Evolutionary conservation across 1,140 invertebrate genomes (phyloP).

Genomic region (Harlomillsia oculata): DNA sequence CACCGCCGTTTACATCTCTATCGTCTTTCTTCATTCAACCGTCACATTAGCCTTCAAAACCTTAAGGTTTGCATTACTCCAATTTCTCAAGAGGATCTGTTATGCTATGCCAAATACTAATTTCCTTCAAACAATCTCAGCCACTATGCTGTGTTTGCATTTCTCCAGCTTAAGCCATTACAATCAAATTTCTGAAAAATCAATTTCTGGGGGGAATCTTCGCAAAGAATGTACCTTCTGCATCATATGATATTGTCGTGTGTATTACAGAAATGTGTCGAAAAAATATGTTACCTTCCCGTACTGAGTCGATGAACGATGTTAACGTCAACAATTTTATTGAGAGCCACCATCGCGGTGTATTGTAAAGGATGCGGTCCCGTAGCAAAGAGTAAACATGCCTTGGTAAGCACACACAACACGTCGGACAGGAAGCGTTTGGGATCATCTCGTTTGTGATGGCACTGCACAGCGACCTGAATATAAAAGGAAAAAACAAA

Average conservation of each 20-base stretch:
- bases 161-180: too few relatives aligned
- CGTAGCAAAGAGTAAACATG: slow-evolving; percentile 40
- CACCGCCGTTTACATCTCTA: too few relatives aligned
- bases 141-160: too few relatives aligned
- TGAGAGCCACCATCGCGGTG: slow-evolving; percentile 50
- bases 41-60: too few relatives aligned
- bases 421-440: slow-evolving; percentile 38
- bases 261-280: too few relatives aligned
- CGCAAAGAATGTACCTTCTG: background rate
- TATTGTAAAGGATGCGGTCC: slow-evolving; percentile 47
- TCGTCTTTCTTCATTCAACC: too few relatives aligned
- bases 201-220: too few relatives aligned
- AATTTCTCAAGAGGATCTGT: too few relatives aligned
- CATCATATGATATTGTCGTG: background rate
- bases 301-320: slow-evolving; percentile 41
- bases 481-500: background rate
- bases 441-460: slow-evolving; percentile 30
- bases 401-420: slow-evolving; percentile 45
- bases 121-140: too few relatives aligned
- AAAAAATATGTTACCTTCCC: slow-evolving; percentile 34
- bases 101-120: too few relatives aligned
- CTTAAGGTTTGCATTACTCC: too few relatives aligned
- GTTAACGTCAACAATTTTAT: slow-evolving; percentile 51
- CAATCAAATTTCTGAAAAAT: too few relatives aligned
- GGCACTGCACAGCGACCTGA: slow-evolving; percentile 31